Evolutionary conservation across 1,140 invertebrate species (phyloP).

Genomic region (Episyrphus balteatus): DNA sequence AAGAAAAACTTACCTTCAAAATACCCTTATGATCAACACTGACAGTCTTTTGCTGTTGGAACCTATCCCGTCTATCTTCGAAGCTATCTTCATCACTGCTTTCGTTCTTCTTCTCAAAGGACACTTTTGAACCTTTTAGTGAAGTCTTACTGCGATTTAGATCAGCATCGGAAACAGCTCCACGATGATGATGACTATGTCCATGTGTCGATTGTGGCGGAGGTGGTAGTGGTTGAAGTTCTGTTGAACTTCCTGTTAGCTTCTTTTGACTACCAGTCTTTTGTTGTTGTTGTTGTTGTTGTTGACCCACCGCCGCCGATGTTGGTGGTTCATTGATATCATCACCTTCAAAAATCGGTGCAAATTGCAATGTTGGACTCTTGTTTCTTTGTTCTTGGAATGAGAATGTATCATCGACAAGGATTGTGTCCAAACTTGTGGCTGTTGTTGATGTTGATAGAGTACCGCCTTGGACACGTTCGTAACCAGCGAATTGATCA

Average conservation of each 20-base stretch:
- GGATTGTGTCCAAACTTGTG: conserved; percentile 35
- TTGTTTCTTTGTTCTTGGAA: conserved; percentile 22
- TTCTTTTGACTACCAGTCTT: conserved; percentile 4
- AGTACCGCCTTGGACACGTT: conserved; percentile 26
- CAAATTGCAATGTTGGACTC: conserved; percentile 25
- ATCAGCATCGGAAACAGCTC: conserved; percentile 14
- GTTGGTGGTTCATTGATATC: conserved; percentile 27
- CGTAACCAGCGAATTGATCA: conserved; percentile 22
- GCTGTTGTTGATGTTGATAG: conserved; percentile 33
- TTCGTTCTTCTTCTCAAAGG: conserved; percentile 20
- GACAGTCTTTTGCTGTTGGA: conserved; percentile 33
- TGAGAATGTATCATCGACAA: conserved; percentile 32
- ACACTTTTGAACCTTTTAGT: conserved; percentile 30
- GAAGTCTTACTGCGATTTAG: conserved; percentile 31
- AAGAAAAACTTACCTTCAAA: conserved; percentile 15
- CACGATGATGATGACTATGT: conserved; percentile 25
- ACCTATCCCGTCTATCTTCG: conserved; percentile 27
- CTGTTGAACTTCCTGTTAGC: conserved; percentile 17
- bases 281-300: neutral
- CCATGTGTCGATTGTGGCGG: conserved; percentile 24
- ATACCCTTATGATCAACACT: conserved; percentile 36
- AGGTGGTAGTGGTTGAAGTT: conserved; percentile 22
- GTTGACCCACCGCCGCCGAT: conserved; percentile 1
- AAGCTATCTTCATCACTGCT: conserved; percentile 36
- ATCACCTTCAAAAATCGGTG: conserved; percentile 25